Base-by-base conservation (phyloP, 2,113 vertebrate genomes). In the Anguilla japonica region DNA sequence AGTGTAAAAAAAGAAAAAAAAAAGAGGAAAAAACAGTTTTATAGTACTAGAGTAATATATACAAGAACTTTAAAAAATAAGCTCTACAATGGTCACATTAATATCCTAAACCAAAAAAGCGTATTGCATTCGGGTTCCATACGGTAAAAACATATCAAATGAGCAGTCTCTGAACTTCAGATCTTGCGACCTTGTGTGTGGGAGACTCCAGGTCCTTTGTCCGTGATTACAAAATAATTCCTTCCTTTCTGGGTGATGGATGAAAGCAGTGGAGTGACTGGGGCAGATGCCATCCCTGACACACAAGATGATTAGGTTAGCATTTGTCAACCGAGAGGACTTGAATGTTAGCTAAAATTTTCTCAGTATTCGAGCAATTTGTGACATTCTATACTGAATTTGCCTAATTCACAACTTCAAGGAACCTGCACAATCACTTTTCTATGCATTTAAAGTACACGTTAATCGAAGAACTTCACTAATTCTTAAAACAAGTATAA, bases 181-280 rank as follows among this genome's bases (percentile, higher is more conserved):
- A 79, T 14, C 29, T 87, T 83, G n/a, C 67, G 63, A 56, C 86
- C 86, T 26, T 46, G 81, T 26, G 84, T 91, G 85, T 89, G 91
- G 88, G 86, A 86, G 22, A 90, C 40, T 11, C 85, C 50, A 63
- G 83, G 16, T 87, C 90, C 95, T 95, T 93, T 98, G 84, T 99
- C 98, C 90, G 91, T 96, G 89, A 99, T 96, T 91, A 96, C 96
- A 94, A 99, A 99, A 88, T 96, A 95, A 93, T 99, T 99, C 89
- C 95, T 97, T 90, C 96, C 96, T 93, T 96, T 98, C 5, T 93
- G 94, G 43, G 96, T 94, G 92, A 99, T 98, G 71, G 97, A 97
- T 5, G 97, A 97, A 60, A 99, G 95, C 78, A 99, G 93, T 29
- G 96, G 95, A 84, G 97, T 97, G 85, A 98, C 94, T 0, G 98